Evolutionary conservation across 2,888 invertebrate genomes (phyloP).

Genomic region (Melolontha melolontha): DNA sequence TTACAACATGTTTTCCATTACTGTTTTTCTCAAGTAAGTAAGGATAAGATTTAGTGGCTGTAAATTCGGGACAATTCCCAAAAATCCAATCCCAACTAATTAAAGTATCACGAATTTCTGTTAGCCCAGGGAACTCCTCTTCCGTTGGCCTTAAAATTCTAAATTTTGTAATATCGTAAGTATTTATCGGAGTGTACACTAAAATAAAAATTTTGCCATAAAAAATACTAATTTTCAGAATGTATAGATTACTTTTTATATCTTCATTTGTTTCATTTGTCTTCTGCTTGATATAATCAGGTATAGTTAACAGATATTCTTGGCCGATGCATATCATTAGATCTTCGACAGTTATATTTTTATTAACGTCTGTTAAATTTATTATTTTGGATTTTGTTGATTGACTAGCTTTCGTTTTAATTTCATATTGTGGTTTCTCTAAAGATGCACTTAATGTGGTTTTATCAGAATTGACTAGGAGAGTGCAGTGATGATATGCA

Average conservation of each 20-base stretch:
- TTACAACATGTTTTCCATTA: conserved; percentile 11
- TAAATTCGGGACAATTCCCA: conserved; percentile 89
- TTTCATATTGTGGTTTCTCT: conserved; percentile 78
- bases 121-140: conserved; percentile 70
- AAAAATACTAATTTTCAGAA: not conserved
- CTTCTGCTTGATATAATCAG: conserved; percentile 36
- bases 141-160: conserved; percentile 45
- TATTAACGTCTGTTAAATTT: conserved; percentile 83
- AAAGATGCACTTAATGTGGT: conserved; percentile 78
- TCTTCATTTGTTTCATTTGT: not conserved
- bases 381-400: conserved; percentile 85
- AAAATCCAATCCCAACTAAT: conserved; percentile 89
- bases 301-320: conserved; percentile 41
- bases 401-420: conserved; percentile 86
- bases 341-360: conserved; percentile 77
- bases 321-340: conserved; percentile 60
- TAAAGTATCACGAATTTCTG: conserved; percentile 76
- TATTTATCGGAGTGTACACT: not conserved
- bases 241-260: not conserved
- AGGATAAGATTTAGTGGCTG: conserved; percentile 74
- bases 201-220: too few species aligned
- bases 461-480: conserved; percentile 89
- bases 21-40: conserved; percentile 55
- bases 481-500: conserved; percentile 97
- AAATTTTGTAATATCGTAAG: conserved; percentile 23